Conservation (phyloP, 2,888 invertebrate species). For the Tineola bisselliella region DNA sequence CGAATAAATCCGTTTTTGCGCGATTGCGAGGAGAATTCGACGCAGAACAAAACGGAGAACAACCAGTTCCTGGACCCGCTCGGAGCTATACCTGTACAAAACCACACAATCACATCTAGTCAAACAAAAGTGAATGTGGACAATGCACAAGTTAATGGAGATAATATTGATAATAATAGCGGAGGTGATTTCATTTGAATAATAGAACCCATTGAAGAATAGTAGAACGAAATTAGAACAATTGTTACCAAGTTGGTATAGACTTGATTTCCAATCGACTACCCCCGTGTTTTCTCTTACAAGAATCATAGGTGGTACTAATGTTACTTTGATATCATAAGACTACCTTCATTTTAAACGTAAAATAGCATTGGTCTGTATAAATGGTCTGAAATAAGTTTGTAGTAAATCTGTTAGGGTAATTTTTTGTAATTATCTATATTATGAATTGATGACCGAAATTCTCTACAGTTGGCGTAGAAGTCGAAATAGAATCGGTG, state of each 20-base stretch:
- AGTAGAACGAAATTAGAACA: no score
- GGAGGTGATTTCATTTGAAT: not conserved
- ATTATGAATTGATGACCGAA: not conserved
- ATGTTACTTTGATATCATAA: no score
- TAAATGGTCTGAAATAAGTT: no score
- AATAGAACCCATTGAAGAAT: no score
- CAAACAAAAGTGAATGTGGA: conserved; percentile 31
- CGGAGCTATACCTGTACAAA: conserved; percentile 57
- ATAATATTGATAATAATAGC: conserved; percentile 18
- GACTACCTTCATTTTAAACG: no score
- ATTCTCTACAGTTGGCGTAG: conserved; percentile 22
- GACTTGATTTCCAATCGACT: no score
- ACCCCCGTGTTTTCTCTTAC: no score
- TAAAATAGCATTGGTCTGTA: no score
- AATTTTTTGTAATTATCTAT: no score
- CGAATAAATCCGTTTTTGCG: conserved; percentile 71
- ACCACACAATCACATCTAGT: conserved; percentile 34
- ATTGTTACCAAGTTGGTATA: no score
- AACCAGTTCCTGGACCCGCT: conserved; percentile 47
- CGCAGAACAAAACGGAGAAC: conserved; percentile 22
- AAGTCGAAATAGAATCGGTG: conserved; percentile 49
- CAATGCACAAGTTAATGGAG: conserved; percentile 39
- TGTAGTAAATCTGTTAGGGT: no score
- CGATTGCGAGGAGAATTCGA: conserved; percentile 54
- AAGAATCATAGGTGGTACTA: no score